phyloP scores from a whole-genome alignment of 1,140 invertebrate species.

The Cyrtorhinus lividipennis region DNA sequence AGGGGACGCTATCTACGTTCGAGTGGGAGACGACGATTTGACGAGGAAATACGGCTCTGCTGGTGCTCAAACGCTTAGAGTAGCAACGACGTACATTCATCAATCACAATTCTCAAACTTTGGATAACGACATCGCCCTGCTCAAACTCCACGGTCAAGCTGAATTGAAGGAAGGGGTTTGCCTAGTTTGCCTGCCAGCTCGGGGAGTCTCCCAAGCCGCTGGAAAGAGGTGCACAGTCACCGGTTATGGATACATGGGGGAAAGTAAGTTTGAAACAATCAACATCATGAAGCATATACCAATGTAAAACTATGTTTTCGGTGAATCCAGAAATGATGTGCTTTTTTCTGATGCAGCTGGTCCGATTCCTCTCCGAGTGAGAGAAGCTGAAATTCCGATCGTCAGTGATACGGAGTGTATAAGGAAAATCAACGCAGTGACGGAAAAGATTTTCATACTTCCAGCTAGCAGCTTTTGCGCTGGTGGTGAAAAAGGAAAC shows the following conservation, averaged over 20 bases:
- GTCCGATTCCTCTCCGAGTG: conserved; percentile 75
- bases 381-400: conserved; percentile 84
- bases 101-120: conserved; percentile 91
- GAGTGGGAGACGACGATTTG: conserved; percentile 85
- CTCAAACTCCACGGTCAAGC: conserved; percentile 82
- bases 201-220: conserved; percentile 69
- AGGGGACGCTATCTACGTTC: conserved; percentile 77
- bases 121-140: conserved; percentile 91
- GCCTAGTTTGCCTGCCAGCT: conserved; percentile 74
- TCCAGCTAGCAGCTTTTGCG: conserved; percentile 83
- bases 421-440: conserved; percentile 81
- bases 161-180: conserved; percentile 69
- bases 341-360: conserved; percentile 40
- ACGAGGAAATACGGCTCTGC: conserved; percentile 73
- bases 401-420: conserved; percentile 80
- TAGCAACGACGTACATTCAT: conserved; percentile 87
- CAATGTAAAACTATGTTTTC: no score
- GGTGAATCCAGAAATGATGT: no score
- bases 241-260: conserved; percentile 87
- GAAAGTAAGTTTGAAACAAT: conserved; percentile 75
- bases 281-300: no score
- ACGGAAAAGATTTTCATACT: conserved; percentile 88
- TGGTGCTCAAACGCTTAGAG: conserved; percentile 71
- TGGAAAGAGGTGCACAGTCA: conserved; percentile 79
- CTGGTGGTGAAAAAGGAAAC: conserved; percentile 79